Evolutionary conservation across 2,888 invertebrate genomes (phyloP).

Genomic region (Drosophila peninsularis): DNA sequence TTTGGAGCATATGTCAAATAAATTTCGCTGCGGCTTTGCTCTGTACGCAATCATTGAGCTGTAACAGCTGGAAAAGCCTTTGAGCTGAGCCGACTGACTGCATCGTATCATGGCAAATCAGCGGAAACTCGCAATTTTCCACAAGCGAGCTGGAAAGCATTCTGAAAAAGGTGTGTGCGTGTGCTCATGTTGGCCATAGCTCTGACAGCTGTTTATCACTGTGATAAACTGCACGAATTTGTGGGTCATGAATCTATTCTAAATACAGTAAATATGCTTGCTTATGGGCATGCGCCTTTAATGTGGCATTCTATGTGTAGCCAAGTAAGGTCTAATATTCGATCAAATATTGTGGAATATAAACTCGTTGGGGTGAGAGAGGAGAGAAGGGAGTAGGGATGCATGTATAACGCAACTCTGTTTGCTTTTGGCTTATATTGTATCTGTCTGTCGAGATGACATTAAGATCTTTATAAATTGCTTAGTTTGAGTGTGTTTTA

Average conservation of each 20-base stretch:
- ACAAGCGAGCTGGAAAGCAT: slow-evolving; percentile 32
- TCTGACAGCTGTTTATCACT: slow-evolving; percentile 46
- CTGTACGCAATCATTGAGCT: slow-evolving; percentile 63
- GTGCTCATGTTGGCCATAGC: slow-evolving; percentile 1
- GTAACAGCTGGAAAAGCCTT: slow-evolving; percentile 67
- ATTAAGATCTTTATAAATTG: background rate
- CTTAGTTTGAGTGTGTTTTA: background rate
- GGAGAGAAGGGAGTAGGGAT: no score
- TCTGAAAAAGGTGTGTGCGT: slow-evolving; percentile 18
- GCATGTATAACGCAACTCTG: no score
- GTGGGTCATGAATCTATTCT: slow-evolving; percentile 41
- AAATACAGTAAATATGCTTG: background rate
- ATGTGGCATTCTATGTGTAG: background rate
- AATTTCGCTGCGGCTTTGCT: slow-evolving; percentile 62
- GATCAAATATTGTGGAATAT: background rate
- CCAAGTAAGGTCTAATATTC: background rate
- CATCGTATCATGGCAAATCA: slow-evolving; percentile 50
- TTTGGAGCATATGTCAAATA: slow-evolving; percentile 70
- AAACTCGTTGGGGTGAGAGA: no score
- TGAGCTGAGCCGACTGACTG: slow-evolving; percentile 62
- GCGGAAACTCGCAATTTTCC: slow-evolving; percentile 56
- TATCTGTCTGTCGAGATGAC: no score
- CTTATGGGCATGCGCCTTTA: slow-evolving; percentile 4
- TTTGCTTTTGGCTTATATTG: no score
- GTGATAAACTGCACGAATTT: slow-evolving; percentile 43